Evolutionary conservation across 2,797 vertebrate species (phyloP).

Genomic region (Dendrocincla fuliginosa): DNA sequence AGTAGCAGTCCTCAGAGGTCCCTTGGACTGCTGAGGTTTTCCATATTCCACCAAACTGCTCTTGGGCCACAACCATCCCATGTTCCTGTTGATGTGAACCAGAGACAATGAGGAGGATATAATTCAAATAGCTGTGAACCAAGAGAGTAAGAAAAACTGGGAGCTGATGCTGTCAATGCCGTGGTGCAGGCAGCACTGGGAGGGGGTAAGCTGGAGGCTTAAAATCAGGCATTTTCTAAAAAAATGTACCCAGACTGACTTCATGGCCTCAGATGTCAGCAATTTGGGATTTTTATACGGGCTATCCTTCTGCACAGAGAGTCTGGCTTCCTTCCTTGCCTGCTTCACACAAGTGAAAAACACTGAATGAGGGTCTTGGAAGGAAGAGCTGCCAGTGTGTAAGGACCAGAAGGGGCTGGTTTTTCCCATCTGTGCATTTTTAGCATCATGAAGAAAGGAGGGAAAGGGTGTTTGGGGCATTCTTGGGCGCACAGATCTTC

Average conservation of each 20-base stretch:
- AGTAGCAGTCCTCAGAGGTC: not conserved
- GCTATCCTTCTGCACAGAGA: not conserved
- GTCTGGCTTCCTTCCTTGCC: fast-evolving
- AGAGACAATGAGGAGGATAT: not conserved
- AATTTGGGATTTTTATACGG: not conserved
- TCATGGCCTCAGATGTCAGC: not conserved
- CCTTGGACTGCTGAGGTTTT: not conserved
- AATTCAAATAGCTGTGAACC: not conserved
- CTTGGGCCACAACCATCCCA: not conserved
- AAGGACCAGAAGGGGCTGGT: fast-evolving
- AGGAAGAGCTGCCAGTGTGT: not conserved
- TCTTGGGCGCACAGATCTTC: not conserved
- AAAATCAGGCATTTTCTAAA: not conserved
- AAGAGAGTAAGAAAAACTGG: not conserved
- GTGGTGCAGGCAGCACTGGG: not conserved
- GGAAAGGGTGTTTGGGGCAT: not conserved
- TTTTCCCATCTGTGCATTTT: not conserved
- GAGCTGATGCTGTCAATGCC: not conserved
- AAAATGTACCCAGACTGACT: not conserved
- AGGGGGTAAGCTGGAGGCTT: not conserved
- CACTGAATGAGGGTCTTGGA: fast-evolving
- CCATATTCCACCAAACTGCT: not conserved
- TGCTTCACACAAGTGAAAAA: not conserved
- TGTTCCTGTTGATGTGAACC: not conserved
- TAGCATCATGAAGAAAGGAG: not conserved